phyloP scores from a whole-genome alignment of 35 echinoderm and acorn worm genomes.

The Heliocidaris tuberculata region DNA sequence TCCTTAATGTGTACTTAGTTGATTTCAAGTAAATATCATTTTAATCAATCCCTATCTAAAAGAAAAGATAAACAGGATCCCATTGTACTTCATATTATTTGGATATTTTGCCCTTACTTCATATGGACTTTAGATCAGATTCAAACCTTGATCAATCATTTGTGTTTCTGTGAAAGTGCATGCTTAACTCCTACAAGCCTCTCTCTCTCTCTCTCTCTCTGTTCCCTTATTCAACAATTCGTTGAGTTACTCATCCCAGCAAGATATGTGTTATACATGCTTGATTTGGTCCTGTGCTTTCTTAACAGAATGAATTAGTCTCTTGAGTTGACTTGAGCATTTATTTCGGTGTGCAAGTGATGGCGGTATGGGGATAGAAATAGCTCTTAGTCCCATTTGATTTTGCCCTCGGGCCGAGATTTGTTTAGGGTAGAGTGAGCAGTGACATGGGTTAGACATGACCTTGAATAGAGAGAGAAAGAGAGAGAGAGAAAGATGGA shows the following conservation, averaged over 20 bases:
- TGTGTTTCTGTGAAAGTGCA: not conserved
- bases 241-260: not conserved
- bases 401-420: not conserved
- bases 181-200: not conserved
- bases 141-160: not conserved
- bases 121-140: not conserved
- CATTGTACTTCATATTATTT: no score
- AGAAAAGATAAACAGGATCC: no score
- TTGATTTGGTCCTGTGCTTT: not conserved
- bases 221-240: not conserved
- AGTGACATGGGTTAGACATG: not conserved
- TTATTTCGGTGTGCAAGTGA: not conserved
- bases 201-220: not conserved
- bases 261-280: not conserved
- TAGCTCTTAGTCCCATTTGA: not conserved
- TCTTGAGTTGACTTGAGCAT: constrained; percentile 6
- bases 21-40: no score
- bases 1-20: no score
- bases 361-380: not conserved
- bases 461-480: not conserved
- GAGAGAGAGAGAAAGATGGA: not conserved
- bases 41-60: no score
- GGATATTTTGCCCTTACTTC: not conserved
- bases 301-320: constrained; percentile 8
- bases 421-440: not conserved